Conservation (phyloP, 2,888 invertebrate species). For the Parapristionchus giblindavisi region DNA sequence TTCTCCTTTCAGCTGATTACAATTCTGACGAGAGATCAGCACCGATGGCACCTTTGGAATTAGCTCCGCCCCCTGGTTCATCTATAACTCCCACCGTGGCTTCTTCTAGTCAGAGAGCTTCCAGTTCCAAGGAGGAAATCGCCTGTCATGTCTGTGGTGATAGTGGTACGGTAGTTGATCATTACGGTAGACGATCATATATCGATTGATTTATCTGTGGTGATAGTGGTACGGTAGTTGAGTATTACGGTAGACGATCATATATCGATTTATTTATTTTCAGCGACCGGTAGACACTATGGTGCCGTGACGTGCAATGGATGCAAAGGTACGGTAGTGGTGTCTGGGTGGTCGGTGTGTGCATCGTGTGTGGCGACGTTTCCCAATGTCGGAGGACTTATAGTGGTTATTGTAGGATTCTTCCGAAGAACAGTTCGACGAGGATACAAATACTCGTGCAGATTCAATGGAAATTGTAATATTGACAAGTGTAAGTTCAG, state of each 20-base stretch:
- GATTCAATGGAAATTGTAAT: constrained; percentile 63
- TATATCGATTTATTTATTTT: neutral
- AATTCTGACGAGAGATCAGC: constrained; percentile 33
- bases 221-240: too few relatives aligned
- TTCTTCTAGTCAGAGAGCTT: neutral
- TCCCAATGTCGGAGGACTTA: neutral
- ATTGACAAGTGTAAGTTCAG: constrained; percentile 66
- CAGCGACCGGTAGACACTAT: constrained; percentile 64
- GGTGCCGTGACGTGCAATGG: constrained; percentile 66
- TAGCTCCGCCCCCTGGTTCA: neutral
- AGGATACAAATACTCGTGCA: constrained; percentile 63
- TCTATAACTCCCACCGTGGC: neutral
- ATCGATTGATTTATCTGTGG: constrained; percentile 34
- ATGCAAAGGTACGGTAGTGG: constrained; percentile 56
- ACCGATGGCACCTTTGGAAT: constrained; percentile 25
- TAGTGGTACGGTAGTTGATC: constrained; percentile 38
- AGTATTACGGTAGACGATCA: neutral
- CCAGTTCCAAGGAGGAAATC: constrained; percentile 39
- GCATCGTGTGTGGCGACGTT: neutral
- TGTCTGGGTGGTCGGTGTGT: neutral
- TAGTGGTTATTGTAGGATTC: constrained; percentile 56
- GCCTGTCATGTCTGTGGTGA: constrained; percentile 66
- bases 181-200: neutral
- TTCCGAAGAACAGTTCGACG: constrained; percentile 67
- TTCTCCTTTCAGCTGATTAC: constrained; percentile 28